Evolutionary conservation across 2,113 vertebrate genomes (phyloP).

Genomic region (Tragelaphus strepsiceros): DNA sequence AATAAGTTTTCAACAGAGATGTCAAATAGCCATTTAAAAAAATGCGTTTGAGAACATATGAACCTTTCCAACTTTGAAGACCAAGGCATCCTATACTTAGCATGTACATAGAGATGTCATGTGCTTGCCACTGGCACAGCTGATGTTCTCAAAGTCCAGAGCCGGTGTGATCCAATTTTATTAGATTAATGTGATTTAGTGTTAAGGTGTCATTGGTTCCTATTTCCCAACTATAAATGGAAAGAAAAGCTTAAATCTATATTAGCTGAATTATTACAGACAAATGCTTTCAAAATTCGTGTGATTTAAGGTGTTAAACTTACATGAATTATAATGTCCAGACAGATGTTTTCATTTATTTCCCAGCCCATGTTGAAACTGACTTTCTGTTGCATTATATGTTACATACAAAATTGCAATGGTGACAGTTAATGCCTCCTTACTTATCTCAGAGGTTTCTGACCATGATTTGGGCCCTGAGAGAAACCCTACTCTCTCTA

Average conservation of each 20-base stretch:
- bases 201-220: neutral
- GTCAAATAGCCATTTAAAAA: neutral
- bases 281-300: slow-evolving; percentile 23
- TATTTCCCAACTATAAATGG: slow-evolving; percentile 1
- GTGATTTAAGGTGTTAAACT: slow-evolving; percentile 32
- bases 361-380: neutral
- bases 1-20: neutral
- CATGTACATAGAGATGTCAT: neutral
- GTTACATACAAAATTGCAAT: neutral
- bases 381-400: slow-evolving; percentile 39
- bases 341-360: slow-evolving; percentile 35
- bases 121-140: neutral
- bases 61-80: neutral
- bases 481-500: neutral
- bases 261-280: slow-evolving; percentile 27
- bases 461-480: neutral
- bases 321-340: slow-evolving; percentile 20
- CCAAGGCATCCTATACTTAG: neutral
- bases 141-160: neutral
- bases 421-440: neutral
- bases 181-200: neutral
- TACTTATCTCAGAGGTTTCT: slow-evolving; percentile 12
- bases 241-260: neutral
- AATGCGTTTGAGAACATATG: neutral
- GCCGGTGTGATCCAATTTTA: neutral